Percentiles rank a stretch among this genome's conserved stretches.
Conservation (phyloP, 92 coral and sea anemone species). For the Bergia sp. region DNA sequence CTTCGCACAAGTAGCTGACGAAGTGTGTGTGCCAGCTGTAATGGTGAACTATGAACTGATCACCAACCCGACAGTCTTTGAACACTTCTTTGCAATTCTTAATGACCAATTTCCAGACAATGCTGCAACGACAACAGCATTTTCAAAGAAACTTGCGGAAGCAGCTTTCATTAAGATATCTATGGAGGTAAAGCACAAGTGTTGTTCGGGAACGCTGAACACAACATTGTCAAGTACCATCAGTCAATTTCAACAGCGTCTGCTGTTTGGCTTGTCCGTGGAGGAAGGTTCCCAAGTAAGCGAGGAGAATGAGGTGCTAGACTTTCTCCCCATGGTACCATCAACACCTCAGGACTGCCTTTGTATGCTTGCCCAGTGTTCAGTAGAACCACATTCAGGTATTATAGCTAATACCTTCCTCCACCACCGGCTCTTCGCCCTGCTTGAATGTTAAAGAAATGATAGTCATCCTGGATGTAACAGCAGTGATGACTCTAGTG, state of each 20-base stretch:
- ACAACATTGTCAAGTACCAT: conserved; percentile 47
- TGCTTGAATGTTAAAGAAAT: not conserved
- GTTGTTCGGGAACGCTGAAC: conserved; percentile 43
- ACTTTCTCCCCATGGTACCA: conserved; percentile 42
- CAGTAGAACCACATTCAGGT: conserved; percentile 53
- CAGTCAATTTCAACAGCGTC: conserved; percentile 59
- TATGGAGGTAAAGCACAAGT: conserved; percentile 67
- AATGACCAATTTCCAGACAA: conserved; percentile 58
- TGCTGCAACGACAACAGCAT: conserved; percentile 23
- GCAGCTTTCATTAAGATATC: conserved; percentile 83
- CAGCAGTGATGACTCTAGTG: not conserved
- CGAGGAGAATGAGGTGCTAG: conserved; percentile 23
- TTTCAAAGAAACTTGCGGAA: conserved; percentile 77
- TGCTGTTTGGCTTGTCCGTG: conserved; percentile 48
- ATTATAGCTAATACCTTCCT: not conserved
- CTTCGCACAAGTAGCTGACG: conserved; percentile 72
- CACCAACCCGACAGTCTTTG: conserved; percentile 61
- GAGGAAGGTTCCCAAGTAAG: conserved; percentile 32
- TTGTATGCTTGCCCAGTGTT: conserved; percentile 66
- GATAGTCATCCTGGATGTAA: not conserved
- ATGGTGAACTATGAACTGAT: conserved; percentile 72
- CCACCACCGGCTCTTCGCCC: too few species aligned
- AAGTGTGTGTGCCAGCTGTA: conserved; percentile 82
- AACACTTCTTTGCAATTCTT: conserved; percentile 72
- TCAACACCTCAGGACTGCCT: conserved; percentile 57